Base-by-base conservation (phyloP, 2,113 vertebrate species). In the Boleophthalmus pectinirostris region DNA sequence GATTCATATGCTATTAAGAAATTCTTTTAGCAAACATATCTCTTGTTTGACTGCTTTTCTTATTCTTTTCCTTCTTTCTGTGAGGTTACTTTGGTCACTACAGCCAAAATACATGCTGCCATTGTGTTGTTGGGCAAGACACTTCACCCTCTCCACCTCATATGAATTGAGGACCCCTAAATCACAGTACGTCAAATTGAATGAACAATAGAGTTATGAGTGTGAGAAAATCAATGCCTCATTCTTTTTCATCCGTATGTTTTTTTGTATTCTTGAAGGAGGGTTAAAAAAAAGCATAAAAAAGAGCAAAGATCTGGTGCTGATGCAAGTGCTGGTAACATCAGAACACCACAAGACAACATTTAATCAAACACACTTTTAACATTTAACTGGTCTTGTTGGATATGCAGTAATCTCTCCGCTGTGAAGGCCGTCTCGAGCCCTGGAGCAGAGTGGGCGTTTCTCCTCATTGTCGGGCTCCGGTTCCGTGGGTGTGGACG, bases 401-500 rank as follows among this genome's bases (percentile, higher is more conserved):
- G 38, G 18, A 38, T 21, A 64, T 18, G 20, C 18, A 63, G 29
- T 38, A 18, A 61, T 25, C 29, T 11, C 4, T 25, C 21, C 16
- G 10, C 60, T 63, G 20, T 29, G 29, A 63, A 35, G 61, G 3
- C 18, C 9, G 16, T 15, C 3, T 18, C 3, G 13, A 24, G 47
- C 68, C 18, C 45, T 49, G 16, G 10, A 20, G 35, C 10, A 38
- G 53, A 61, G 25, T 9, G 35, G 66, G 14, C 65, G 60, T 57
- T 18, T 68, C n/a, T 2, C 2, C 10, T 68, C 57, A 51, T 65
- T 13, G 35, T 25, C 58, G 1, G 53, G 58, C 72, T 38, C 65
- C 33, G 68, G 54, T 29, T 38, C 58, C 64, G 72, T 57, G 69
- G 58, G 29, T 9, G 1, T 18, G 56, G 51, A 24, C 71, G 51